Evolutionary conservation across 2,888 invertebrate species (phyloP), one percentile per base, ranked within the genome.

Genomic region (Drosophila koepferae): DNA sequence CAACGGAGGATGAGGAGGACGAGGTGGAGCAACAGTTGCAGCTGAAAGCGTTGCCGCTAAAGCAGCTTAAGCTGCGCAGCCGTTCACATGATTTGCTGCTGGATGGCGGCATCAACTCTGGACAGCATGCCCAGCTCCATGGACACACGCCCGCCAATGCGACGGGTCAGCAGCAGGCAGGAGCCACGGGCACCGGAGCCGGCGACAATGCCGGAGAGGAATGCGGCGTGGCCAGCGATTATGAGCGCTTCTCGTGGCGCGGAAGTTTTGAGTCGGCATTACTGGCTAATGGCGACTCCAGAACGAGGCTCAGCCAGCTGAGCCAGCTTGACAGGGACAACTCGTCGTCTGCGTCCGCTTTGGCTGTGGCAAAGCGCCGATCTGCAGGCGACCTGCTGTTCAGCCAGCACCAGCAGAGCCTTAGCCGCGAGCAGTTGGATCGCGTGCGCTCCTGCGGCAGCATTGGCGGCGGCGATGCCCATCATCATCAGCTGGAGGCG

Each of bases 201-300:
- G 94, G 94, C 43, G 95, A 95, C 75, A 94, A 94, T 44, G 94
- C 93, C 23, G 92, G 90, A 8, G 95, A 95, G 90, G 95, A 95
- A 86, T 91, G 91, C 81, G 95, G 96, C 89, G 97, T 97, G 91
- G 96, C 96, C 62, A 97, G 97, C 94, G 97, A 97, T 91, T 96
- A 97, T 94, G 98, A 98, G 92, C 94, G 97, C 79, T 97, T 97
- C 93, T 97, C 97, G 89, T 98, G 98, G 98, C 95, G 97, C 73
- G 98, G 98, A 81, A 97, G 97, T 93, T 98, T 98, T 93, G 98
- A 98, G 92, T 97, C 97, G n/a, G 97, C 98, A 48, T 94, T 98
- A 67, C 95, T 97, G 93, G 97, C 97, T 14, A 93, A 93, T 91
- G 97, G 97, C 2, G 97, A 98, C 92, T 97, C 97, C 10, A 94